Conservation (phyloP, 1,140 invertebrate species). For the Pogonus chalceus region DNA sequence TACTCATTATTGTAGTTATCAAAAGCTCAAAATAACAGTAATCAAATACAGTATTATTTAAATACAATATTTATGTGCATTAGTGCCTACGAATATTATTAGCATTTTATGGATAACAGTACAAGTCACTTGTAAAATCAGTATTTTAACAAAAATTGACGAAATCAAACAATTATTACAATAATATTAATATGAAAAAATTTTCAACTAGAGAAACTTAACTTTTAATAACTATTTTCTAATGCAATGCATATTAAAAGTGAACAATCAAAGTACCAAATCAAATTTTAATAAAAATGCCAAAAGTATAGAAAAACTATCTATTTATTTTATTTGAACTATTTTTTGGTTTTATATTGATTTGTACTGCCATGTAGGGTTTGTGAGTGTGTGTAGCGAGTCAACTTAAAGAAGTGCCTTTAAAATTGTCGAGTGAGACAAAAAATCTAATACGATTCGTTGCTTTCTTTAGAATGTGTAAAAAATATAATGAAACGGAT, state of each 20-base stretch:
- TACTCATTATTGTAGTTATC: constrained; percentile 3
- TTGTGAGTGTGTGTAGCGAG: constrained; percentile 4
- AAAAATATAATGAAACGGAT: too few relatives aligned
- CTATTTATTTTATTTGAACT: too few relatives aligned
- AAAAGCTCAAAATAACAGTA: constrained; percentile 5
- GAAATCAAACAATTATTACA: too few relatives aligned
- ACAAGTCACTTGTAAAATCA: constrained; percentile 3
- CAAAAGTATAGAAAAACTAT: too few relatives aligned
- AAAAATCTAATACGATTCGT: constrained; percentile 18
- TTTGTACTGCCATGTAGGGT: constrained; percentile 7
- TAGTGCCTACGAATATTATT: constrained; percentile 3
- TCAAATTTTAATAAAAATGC: too few relatives aligned
- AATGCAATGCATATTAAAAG: too few relatives aligned
- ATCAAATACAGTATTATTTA: constrained; percentile 7
- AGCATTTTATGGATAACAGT: constrained; percentile 6
- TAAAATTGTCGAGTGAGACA: constrained; percentile 37
- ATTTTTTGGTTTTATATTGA: not conserved
- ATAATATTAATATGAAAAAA: too few relatives aligned
- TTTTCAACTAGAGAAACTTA: too few relatives aligned
- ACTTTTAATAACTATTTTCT: too few relatives aligned
- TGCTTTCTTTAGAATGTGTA: too few relatives aligned
- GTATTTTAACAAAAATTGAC: constrained; percentile 1
- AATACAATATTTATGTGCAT: constrained; percentile 5
- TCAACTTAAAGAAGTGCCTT: constrained; percentile 28
- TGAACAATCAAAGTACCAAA: too few relatives aligned